Evolutionary conservation across 2,888 invertebrate species (phyloP).

Genomic region (Diarsia rubi): DNA sequence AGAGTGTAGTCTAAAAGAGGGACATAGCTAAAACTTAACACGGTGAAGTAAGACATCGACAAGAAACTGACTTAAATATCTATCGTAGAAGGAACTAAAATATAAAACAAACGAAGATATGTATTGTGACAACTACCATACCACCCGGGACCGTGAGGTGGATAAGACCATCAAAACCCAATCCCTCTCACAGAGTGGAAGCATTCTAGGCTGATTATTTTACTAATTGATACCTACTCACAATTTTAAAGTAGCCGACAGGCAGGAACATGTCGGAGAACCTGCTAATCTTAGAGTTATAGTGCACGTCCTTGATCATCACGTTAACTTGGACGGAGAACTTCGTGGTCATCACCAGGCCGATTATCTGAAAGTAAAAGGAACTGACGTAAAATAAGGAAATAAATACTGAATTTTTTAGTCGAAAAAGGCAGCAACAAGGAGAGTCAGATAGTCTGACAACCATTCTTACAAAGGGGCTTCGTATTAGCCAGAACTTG

Average conservation of each 20-base stretch:
- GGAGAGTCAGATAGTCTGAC: not conserved
- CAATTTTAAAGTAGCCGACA: conserved; percentile 92
- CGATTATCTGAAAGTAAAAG: conserved; percentile 88
- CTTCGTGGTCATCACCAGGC: conserved; percentile 91
- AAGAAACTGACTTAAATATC: not conserved
- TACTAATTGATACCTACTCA: conserved; percentile 78
- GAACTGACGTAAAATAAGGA: not conserved
- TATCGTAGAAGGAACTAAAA: not conserved
- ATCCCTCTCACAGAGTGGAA: not conserved
- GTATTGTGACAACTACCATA: not conserved
- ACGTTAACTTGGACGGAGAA: conserved; percentile 93
- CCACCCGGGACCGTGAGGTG: not conserved
- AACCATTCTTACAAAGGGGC: not conserved
- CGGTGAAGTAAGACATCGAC: not conserved
- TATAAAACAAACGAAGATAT: not conserved
- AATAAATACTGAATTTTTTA: not conserved
- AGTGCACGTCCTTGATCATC: conserved; percentile 90
- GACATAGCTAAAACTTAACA: not conserved
- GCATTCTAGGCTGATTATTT: not conserved
- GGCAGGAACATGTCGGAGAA: conserved; percentile 93
- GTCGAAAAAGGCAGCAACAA: not conserved
- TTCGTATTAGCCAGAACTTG: not conserved
- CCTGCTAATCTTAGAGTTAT: conserved; percentile 88
- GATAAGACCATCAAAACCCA: not conserved
- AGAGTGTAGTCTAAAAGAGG: not conserved